These are phyloP conservation scores for Drosophila bocqueti DNA, from an alignment of 1,140 invertebrate species.

Conservation along the genomic window DNA sequence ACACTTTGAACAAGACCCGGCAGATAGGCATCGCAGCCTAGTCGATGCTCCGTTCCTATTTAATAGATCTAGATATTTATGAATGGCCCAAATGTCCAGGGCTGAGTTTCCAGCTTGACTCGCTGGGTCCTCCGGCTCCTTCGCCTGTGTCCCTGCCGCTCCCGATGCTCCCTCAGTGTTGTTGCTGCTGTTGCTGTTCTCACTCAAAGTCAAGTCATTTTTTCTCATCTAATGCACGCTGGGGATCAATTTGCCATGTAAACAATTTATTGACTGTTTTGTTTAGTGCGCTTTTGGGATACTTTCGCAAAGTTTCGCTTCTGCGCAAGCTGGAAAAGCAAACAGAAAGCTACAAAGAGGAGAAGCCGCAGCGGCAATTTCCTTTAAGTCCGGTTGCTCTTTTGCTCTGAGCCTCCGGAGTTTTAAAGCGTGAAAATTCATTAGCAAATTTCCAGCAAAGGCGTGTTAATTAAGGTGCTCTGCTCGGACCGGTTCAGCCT, in stretches of 20 bases:
- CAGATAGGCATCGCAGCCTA: constrained; percentile 18
- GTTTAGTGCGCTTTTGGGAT: constrained; percentile 82
- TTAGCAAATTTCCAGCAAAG: constrained; percentile 44
- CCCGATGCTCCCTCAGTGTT: constrained; percentile 22
- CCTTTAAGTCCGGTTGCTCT: constrained; percentile 33
- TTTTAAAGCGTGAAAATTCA: constrained; percentile 69
- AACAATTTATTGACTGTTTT: constrained; percentile 83
- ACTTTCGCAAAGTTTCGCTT: constrained; percentile 63
- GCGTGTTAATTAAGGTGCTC: constrained; percentile 70
- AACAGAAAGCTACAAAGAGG: constrained; percentile 24
- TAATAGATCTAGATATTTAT: constrained; percentile 40
- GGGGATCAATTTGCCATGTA: constrained; percentile 83
- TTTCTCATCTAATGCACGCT: constrained; percentile 83
- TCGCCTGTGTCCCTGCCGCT: constrained; percentile 1
- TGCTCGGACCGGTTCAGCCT: constrained; percentile 29
- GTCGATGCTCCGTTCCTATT: constrained; percentile 4
- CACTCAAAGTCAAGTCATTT: constrained; percentile 82
- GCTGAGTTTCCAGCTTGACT: constrained; percentile 14
- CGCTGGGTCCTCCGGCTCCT: constrained; percentile 3
- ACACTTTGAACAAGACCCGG: constrained; percentile 5
- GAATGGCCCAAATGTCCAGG: constrained; percentile 30
- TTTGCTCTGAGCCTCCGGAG: constrained; percentile 30
- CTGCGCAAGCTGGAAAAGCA: constrained; percentile 43
- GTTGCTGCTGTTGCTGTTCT: constrained; percentile 36
- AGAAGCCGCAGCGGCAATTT: constrained; percentile 7